Evolutionary conservation across 2,888 invertebrate species (phyloP), one percentile per base, ranked within the genome.

Genomic region (Suillia variegata): DNA sequence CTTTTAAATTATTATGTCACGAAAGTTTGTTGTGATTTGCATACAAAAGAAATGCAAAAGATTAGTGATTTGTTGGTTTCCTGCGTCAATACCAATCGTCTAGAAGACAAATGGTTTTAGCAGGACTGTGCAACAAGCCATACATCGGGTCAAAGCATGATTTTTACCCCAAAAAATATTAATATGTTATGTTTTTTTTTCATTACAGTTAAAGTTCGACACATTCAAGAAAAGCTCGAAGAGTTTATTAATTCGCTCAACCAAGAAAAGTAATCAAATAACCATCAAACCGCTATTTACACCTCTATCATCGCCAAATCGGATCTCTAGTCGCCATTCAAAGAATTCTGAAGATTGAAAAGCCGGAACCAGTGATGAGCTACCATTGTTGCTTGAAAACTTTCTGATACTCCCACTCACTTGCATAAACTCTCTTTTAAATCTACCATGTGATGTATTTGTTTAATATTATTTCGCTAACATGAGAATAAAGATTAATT

Each of bases 191-290:
- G n/a, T n/a, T n/a, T n/a, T n/a, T n/a, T n/a, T 42, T 21, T 47
- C 5, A 2, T 52, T 55, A 47, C 85, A 95, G 94, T 98, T 83
- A 89, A 94, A 80, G 98, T 99, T 1, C 86, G 98, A 67, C 93
- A 94, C 81, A 97, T 99, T 62, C 99, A 99, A 84, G 99, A 99
- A 83, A 95, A 93, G 78, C 82, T 99, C 69, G 99, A 99, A 84
- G 98, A 98, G 84, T 99, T 99, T 81, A 97, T 99, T 76, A 93
- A 95, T 82, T 93, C 96, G 22, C 85, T 99, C 59, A 98, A 97
- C 84, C 93, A 95, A 79, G 98, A 99, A 83, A 98, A 98, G 82
- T 94, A 87, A 86, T 64, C n/a, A n/a, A n/a, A n/a, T n/a, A n/a
- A n/a, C n/a, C n/a, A n/a, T n/a, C n/a, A n/a, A 59, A n/a, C n/a